Percentiles rank a stretch among this genome's conserved stretches.
phyloP scores from a whole-genome alignment of 2,113 vertebrate genomes.

The Menura novaehollandiae region DNA sequence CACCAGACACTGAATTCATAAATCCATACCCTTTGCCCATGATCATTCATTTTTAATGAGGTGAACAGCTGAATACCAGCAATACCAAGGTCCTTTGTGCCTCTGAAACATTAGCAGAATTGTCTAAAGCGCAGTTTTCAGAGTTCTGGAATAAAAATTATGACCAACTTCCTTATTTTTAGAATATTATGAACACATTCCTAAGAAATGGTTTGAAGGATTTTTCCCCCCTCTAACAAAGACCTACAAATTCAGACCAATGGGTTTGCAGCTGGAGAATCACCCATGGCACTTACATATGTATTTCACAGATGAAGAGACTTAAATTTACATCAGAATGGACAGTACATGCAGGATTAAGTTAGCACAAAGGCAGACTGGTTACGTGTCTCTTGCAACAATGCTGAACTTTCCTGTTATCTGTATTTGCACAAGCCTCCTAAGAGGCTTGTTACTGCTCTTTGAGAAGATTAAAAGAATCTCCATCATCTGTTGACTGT shows the following conservation, averaged over 20 bases:
- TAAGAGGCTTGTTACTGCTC: not conserved
- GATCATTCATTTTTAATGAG: not conserved
- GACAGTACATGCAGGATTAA: not conserved
- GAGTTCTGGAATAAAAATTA: not conserved
- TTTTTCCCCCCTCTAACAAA: not conserved
- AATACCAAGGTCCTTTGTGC: constrained; percentile 3
- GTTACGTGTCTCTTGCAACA: not conserved
- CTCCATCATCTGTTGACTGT: not conserved
- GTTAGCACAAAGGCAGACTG: not conserved
- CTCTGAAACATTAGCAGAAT: not conserved
- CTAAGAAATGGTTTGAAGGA: not conserved
- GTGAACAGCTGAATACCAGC: not conserved
- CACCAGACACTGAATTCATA: not conserved
- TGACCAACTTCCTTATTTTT: not conserved
- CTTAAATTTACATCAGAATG: constrained; percentile 2
- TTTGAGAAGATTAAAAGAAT: not conserved
- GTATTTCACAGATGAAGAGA: not conserved
- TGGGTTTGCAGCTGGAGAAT: not conserved
- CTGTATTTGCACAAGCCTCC: not conserved
- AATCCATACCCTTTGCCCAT: not conserved
- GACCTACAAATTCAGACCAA: not conserved
- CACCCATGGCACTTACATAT: not conserved
- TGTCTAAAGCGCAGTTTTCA: not conserved
- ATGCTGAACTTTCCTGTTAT: not conserved
- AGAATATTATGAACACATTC: not conserved